These are phyloP conservation scores for Sylvia atricapilla DNA, from an alignment of 2,113 vertebrate species.

Conservation along the genomic window DNA sequence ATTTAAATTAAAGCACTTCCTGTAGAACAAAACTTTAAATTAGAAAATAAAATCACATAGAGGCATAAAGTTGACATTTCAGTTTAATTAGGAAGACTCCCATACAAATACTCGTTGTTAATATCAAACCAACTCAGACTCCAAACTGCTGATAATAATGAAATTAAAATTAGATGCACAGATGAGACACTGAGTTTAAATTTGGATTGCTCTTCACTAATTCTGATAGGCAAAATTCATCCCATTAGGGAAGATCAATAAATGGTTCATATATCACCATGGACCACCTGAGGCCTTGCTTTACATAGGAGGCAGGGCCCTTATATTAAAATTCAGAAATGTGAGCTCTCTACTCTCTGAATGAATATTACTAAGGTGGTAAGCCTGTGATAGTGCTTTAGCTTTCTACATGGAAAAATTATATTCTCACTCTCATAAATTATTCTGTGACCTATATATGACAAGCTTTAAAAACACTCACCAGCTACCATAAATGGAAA, in stretches of 20 bases:
- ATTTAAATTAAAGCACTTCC: constrained; percentile 57
- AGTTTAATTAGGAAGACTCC: constrained; percentile 71
- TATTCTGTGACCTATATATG: constrained; percentile 47
- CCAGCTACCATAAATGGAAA: not conserved
- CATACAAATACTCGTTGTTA: constrained; percentile 69
- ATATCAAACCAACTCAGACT: constrained; percentile 65
- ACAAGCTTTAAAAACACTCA: not conserved
- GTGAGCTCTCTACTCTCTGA: not conserved
- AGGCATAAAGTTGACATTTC: constrained; percentile 73
- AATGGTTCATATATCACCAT: not conserved
- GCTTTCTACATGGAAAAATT: not conserved
- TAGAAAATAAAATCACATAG: constrained; percentile 29
- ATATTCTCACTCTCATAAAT: constrained; percentile 15
- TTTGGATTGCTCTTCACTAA: not conserved
- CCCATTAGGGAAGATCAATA: not conserved
- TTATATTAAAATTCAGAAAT: not conserved
- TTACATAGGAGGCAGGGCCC: not conserved
- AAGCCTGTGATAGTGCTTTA: not conserved
- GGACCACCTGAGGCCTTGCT: not conserved
- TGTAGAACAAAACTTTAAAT: constrained; percentile 55
- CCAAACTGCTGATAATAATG: constrained; percentile 40
- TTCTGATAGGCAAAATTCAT: not conserved
- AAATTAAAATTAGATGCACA: constrained; percentile 58
- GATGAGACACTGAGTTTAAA: constrained; percentile 37
- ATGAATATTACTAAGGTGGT: not conserved